A percentile compares a stretch with the other conserved stretches of the same genome.
Evolutionary conservation across 2,113 vertebrate species (phyloP).

Genomic region (Ascaphus truei): DNA sequence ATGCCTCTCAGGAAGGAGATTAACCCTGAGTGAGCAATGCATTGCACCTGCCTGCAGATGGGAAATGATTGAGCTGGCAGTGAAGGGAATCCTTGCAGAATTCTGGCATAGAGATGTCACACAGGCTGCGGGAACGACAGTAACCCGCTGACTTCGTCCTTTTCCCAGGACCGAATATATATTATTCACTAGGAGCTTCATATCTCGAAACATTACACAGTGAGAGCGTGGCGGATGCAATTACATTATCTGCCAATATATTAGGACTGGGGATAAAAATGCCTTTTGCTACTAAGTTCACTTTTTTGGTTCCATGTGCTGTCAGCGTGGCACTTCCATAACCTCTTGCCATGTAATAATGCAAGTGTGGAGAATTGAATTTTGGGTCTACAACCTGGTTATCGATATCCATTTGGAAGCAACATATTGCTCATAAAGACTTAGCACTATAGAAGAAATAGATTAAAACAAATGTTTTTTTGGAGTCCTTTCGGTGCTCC

Average conservation of each 20-base stretch:
- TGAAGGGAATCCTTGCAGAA: too few relatives aligned
- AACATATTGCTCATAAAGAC: too few relatives aligned
- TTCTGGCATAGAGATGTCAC: too few relatives aligned
- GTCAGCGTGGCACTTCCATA: slow-evolving; percentile 2
- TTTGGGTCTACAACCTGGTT: neutral
- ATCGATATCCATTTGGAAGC: neutral
- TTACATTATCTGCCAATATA: slow-evolving; percentile 6
- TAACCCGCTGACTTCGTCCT: slow-evolving; percentile 1
- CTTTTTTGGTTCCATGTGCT: neutral
- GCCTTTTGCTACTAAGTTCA: neutral
- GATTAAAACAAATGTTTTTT: too few relatives aligned
- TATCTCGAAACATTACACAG: neutral
- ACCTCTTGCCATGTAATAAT: slow-evolving; percentile 7
- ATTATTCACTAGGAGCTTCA: neutral
- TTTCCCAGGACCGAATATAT: neutral
- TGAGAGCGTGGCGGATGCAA: slow-evolving; percentile 1
- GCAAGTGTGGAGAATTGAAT: neutral
- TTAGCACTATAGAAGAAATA: too few relatives aligned
- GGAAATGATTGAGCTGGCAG: too few relatives aligned
- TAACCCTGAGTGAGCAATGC: too few relatives aligned
- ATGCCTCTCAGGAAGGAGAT: too few relatives aligned
- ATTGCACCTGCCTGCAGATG: too few relatives aligned
- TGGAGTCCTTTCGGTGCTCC: too few relatives aligned
- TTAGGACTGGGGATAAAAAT: slow-evolving; percentile 1
- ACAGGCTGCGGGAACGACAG: too few relatives aligned